Percentiles rank a stretch among this genome's conserved stretches.
Evolutionary conservation across 37 sponge, comb jelly and placozoan genomes (phyloP).

Genomic region (Chondrosia reniformis): DNA sequence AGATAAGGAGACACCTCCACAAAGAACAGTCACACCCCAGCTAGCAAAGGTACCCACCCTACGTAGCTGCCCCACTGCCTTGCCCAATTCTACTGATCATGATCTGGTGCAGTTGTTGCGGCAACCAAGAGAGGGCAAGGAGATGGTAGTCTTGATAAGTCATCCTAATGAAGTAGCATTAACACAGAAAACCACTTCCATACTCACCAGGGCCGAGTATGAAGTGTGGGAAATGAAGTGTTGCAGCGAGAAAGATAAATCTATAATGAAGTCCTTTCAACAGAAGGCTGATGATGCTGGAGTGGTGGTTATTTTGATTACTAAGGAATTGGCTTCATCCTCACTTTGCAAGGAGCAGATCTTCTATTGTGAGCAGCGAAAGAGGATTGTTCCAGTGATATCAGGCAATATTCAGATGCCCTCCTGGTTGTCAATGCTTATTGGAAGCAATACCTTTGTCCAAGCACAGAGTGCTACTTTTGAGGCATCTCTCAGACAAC

Average conservation of each 20-base stretch:
- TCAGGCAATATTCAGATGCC: conserved; percentile 52
- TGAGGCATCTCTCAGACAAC: conserved; percentile 21
- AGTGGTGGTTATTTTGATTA: conserved; percentile 59
- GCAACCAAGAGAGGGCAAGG: conserved; percentile 50
- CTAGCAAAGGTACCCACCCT: conserved; percentile 20
- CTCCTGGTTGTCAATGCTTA: conserved; percentile 67
- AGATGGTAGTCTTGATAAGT: conserved; percentile 50
- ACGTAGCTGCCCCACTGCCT: conserved; percentile 30
- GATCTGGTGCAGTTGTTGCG: conserved; percentile 23
- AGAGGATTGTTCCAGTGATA: conserved; percentile 65
- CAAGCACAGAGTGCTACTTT: conserved; percentile 31
- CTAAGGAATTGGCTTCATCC: conserved; percentile 44
- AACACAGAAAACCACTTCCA: neutral
- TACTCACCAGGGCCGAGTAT: conserved; percentile 25
- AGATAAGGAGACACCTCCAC: neutral
- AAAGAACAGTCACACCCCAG: neutral
- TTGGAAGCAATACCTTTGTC: conserved; percentile 67
- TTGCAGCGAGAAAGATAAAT: neutral
- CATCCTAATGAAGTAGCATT: conserved; percentile 36
- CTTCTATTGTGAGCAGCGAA: conserved; percentile 81
- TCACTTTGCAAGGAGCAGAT: conserved; percentile 62
- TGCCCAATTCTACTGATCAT: conserved; percentile 12
- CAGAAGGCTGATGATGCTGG: conserved; percentile 62
- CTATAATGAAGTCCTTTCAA: conserved; percentile 25
- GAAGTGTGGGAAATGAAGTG: conserved; percentile 52